These are phyloP conservation scores for Neodiprion pinetum DNA, from an alignment of 1,140 invertebrate species.

Conservation along the genomic window DNA sequence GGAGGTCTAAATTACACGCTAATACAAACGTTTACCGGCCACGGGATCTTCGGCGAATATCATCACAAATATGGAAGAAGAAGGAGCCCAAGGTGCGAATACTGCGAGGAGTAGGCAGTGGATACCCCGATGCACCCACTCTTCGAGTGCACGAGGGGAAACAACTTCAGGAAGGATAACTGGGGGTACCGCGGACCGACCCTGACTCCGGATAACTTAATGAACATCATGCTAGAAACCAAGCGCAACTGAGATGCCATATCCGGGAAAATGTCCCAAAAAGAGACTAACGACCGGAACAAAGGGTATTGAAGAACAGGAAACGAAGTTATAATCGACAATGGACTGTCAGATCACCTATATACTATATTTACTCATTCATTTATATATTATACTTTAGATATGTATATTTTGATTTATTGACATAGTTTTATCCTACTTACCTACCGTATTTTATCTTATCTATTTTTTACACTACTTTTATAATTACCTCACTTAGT, in stretches of 20 bases:
- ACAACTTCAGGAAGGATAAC: neutral
- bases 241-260: neutral
- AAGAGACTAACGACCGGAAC: neutral
- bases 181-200: no score
- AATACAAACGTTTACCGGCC: slow-evolving; percentile 31
- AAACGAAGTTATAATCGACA: neutral
- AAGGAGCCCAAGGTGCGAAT: slow-evolving; percentile 18
- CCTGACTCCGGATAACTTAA: neutral
- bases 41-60: slow-evolving; percentile 27
- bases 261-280: neutral
- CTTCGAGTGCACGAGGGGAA: neutral
- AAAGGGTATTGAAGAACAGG: neutral
- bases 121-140: neutral
- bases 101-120: neutral
- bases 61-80: slow-evolving; percentile 12
- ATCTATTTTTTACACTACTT: no score
- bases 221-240: neutral
- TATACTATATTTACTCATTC: neutral
- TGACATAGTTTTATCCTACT: no score
- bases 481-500: no score
- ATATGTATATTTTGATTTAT: no score
- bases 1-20: slow-evolving; percentile 29
- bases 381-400: neutral
- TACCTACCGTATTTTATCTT: no score
- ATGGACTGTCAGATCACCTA: neutral